phyloP scores from a whole-genome alignment of 2,113 vertebrate species.

The Pachyramphus minor region DNA sequence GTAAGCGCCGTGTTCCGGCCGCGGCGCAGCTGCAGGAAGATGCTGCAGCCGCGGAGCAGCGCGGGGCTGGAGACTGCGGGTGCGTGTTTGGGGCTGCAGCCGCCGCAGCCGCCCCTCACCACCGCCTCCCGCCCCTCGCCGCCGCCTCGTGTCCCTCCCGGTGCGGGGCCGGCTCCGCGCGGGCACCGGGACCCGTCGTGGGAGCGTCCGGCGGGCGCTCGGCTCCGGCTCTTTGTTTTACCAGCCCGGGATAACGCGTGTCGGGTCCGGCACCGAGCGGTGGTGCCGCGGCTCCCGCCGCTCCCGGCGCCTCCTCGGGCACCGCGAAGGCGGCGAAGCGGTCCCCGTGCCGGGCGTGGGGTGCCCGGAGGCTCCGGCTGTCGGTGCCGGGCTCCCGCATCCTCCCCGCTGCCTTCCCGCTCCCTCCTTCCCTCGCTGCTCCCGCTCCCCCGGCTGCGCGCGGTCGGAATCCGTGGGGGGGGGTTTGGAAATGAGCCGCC shows the following conservation, averaged over 20 bases:
- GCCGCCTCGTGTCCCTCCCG: not conserved
- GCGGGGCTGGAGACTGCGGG: constrained; percentile 31
- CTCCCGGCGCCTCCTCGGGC: not conserved
- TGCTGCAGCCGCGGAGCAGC: constrained; percentile 28
- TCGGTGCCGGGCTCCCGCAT: not conserved
- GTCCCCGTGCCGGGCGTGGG: not conserved
- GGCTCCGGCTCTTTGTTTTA: constrained; percentile 32
- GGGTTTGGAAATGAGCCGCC: not conserved
- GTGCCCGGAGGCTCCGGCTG: not conserved
- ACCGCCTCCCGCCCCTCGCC: not conserved
- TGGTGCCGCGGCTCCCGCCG: not conserved
- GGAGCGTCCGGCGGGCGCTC: not conserved
- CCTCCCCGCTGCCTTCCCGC: not conserved
- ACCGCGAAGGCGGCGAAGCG: not conserved
- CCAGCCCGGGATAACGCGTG: not conserved
- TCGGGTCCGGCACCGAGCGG: not conserved
- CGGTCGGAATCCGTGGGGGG: not conserved
- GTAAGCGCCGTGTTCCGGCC: constrained; percentile 7
- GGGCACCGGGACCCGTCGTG: not conserved
- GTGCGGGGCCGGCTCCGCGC: not conserved
- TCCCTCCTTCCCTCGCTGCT: not conserved
- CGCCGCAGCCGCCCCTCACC: not conserved
- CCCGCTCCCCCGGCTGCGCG: not conserved
- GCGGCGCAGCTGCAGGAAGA: constrained; percentile 30
- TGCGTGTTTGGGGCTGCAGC: not conserved